A percentile compares a stretch with the other conserved stretches of the same genome.
Conservation (phyloP, 2,797 vertebrate genomes). For the Danionella dracula region DNA sequence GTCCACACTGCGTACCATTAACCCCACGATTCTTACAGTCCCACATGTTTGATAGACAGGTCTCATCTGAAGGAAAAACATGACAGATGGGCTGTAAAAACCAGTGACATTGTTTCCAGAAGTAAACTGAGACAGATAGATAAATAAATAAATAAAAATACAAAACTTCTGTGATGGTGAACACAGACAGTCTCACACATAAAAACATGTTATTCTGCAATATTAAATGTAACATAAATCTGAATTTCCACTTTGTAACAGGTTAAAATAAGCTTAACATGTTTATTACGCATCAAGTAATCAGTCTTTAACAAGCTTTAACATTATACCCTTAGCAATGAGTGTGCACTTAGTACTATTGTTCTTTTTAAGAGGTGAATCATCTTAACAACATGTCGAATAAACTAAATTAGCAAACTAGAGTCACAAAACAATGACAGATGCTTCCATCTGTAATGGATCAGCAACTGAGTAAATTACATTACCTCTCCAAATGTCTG, state of each 20-base stretch:
- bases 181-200: no score
- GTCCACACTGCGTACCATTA: conserved; percentile 93
- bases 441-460: neutral
- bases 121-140: neutral
- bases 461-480: conserved; percentile 20
- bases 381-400: neutral
- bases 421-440: neutral
- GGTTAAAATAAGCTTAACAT: no score
- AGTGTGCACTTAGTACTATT: neutral
- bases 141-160: no score
- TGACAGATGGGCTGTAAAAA: neutral
- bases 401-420: neutral
- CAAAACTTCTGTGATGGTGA: no score
- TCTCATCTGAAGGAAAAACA: conserved; percentile 78
- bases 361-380: neutral
- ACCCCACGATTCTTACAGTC: conserved; percentile 98
- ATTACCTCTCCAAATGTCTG: conserved; percentile 65
- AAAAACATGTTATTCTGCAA: no score
- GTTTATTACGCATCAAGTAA: no score
- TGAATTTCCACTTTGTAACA: no score
- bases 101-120: neutral
- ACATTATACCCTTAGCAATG: no score
- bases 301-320: no score
- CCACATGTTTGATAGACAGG: conserved; percentile 95
- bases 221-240: no score